A percentile compares a stretch with the other conserved stretches of the same genome.
These are phyloP conservation scores for Orientallactaga bullata DNA, from an alignment of 2,113 vertebrate genomes.

Conservation along the genomic window DNA sequence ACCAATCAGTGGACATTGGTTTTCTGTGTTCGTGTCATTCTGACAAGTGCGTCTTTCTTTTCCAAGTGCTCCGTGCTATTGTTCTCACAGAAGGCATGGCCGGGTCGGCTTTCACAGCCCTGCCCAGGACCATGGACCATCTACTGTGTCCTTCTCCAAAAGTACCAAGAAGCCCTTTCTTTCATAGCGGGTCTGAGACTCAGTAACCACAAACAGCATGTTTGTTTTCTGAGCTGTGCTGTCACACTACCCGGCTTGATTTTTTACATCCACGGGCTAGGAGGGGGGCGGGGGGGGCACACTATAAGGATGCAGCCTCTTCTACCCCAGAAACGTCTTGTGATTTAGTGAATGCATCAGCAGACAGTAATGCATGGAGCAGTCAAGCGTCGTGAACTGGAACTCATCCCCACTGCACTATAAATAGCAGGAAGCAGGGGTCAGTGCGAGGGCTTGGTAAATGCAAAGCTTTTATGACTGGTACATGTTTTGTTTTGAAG, in stretches of 20 bases:
- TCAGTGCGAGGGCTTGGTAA: constrained; percentile 3
- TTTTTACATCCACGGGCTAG: constrained; percentile 59
- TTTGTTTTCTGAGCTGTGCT: constrained; percentile 30
- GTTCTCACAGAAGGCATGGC: neutral
- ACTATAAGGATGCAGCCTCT: constrained; percentile 1
- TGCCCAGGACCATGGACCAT: neutral
- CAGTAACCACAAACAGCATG: neutral
- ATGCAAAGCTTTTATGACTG: constrained; percentile 32
- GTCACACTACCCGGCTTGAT: constrained; percentile 23
- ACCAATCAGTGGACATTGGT: neutral
- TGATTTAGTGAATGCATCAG: neutral
- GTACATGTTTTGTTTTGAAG: constrained; percentile 57
- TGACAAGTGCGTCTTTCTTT: constrained; percentile 6
- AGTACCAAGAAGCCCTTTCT: neutral
- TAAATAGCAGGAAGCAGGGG: constrained; percentile 11
- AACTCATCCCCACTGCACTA: constrained; percentile 33
- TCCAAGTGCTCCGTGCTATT: neutral
- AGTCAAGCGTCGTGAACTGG: neutral
- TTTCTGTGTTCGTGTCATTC: neutral
- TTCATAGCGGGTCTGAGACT: neutral
- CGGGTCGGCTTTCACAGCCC: neutral
- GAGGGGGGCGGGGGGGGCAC: no score
- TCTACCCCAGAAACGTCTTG: constrained; percentile 10
- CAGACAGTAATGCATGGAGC: constrained; percentile 20
- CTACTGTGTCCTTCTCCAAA: neutral